Conservation (phyloP, 1,140 invertebrate species). For the Scaptomyza pallida region DNA sequence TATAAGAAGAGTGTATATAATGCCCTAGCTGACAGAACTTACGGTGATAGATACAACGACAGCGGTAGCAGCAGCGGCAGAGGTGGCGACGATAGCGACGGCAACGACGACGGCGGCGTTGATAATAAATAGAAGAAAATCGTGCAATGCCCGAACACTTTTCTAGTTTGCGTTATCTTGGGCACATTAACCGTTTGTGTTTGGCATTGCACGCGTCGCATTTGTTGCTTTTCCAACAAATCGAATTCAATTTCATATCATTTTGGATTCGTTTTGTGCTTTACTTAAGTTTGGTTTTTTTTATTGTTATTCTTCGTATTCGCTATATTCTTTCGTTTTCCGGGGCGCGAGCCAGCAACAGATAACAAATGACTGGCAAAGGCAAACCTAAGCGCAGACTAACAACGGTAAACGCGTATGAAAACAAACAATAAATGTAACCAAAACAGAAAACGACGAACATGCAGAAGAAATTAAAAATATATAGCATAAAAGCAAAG, state of each 20-base stretch:
- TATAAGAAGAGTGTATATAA: too few species aligned
- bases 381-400: conserved; percentile 55
- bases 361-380: conserved; percentile 70
- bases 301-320: background rate
- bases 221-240: conserved; percentile 22
- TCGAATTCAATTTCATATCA: conserved; percentile 53
- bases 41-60: background rate
- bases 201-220: conserved; percentile 47
- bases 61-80: too few species aligned
- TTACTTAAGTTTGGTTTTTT: background rate
- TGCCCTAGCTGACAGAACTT: too few species aligned
- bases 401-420: conserved; percentile 61
- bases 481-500: conserved; percentile 8
- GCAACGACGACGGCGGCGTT: background rate
- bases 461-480: background rate
- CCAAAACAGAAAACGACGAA: background rate
- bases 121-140: conserved; percentile 38
- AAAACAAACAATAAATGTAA: background rate
- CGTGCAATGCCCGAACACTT: conserved; percentile 33
- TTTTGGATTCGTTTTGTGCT: conserved; percentile 10
- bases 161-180: conserved; percentile 36
- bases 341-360: conserved; percentile 23
- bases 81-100: background rate
- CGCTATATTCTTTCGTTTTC: conserved; percentile 24
- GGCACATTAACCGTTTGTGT: conserved; percentile 44